Percentiles rank a stretch among this genome's conserved stretches.
Conservation (phyloP, 2,888 invertebrate species). For the Stictocephala bisonia region DNA sequence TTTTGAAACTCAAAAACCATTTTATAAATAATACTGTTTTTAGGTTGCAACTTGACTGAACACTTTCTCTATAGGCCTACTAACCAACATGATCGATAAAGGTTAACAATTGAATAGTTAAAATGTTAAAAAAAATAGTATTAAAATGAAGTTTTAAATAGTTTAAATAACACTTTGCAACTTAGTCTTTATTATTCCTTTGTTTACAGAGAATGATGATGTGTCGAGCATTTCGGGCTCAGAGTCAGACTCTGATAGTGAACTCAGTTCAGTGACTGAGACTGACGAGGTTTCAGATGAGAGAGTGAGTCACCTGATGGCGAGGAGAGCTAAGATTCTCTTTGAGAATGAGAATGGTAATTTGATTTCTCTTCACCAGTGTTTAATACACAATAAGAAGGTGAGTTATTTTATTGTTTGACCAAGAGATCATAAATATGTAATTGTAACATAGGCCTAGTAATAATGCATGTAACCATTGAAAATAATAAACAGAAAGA, state of each 20-base stretch:
- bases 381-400: conserved; percentile 79
- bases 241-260: conserved; percentile 65
- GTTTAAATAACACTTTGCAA: not conserved
- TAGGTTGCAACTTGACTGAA: too few relatives aligned
- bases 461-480: too few relatives aligned
- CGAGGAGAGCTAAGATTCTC: conserved; percentile 79
- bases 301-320: conserved; percentile 63
- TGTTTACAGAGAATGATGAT: conserved; percentile 65
- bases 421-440: too few relatives aligned
- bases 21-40: too few relatives aligned
- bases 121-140: not conserved
- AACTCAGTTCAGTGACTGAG: conserved; percentile 60
- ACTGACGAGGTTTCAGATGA: conserved; percentile 57
- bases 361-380: conserved; percentile 80
- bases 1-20: too few relatives aligned
- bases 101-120: too few relatives aligned
- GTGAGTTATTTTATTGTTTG: too few relatives aligned
- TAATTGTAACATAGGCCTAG: too few relatives aligned
- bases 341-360: conserved; percentile 75
- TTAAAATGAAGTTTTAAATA: not conserved
- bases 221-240: conserved; percentile 76
- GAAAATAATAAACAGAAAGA: too few relatives aligned
- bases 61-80: too few relatives aligned
- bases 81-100: too few relatives aligned
- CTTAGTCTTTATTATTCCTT: too few relatives aligned